Evolutionary conservation across 2,888 invertebrate genomes (phyloP).

Genomic region (Oligia strigilis): DNA sequence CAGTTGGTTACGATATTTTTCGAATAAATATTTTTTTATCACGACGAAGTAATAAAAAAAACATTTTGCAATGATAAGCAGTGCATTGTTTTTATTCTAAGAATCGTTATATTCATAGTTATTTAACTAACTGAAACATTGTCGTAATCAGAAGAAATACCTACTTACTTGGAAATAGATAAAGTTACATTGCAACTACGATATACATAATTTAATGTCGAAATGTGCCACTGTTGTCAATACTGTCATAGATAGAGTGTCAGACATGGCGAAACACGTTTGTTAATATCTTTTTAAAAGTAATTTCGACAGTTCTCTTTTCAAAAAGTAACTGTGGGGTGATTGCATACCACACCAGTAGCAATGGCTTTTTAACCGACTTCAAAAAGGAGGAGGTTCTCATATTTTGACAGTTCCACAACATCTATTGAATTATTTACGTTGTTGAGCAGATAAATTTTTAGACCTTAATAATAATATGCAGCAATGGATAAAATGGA

Average conservation of each 20-base stretch:
- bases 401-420: not conserved
- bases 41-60: slow-evolving; percentile 6
- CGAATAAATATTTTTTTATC: not conserved
- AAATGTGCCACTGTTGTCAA: slow-evolving; percentile 51
- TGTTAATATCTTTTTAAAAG: slow-evolving; percentile 22
- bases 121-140: slow-evolving; percentile 41
- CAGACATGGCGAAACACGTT: slow-evolving; percentile 54
- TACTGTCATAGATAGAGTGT: slow-evolving; percentile 58
- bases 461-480: too few species aligned
- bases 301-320: not conserved
- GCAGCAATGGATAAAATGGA: not conserved
- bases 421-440: not conserved
- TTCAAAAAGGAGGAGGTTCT: too few species aligned
- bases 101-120: slow-evolving; percentile 27
- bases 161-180: slow-evolving; percentile 52
- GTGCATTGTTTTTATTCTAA: slow-evolving; percentile 43
- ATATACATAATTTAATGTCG: slow-evolving; percentile 50
- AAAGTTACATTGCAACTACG: slow-evolving; percentile 42
- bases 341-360: not conserved
- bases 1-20: not conserved
- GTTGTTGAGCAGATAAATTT: too few species aligned
- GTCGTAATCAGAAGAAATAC: slow-evolving; percentile 46
- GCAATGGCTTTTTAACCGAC: not conserved
- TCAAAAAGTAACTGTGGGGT: not conserved
- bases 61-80: slow-evolving; percentile 18